Evolutionary conservation across 1,140 invertebrate genomes (phyloP).

Genomic region (Psilanteris sp.): DNA sequence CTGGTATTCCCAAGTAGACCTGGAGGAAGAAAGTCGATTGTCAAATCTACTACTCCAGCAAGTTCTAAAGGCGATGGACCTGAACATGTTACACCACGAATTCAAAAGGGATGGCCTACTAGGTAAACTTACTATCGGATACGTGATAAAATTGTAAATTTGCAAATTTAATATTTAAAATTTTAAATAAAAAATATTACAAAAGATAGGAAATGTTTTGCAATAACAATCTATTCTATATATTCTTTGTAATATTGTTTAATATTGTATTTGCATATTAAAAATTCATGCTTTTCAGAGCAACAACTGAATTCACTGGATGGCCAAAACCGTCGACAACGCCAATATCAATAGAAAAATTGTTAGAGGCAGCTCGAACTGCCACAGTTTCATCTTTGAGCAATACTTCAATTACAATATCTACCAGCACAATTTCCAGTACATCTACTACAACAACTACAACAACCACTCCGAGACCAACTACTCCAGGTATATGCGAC

Average conservation of each 20-base stretch:
- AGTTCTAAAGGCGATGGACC: conserved; percentile 68
- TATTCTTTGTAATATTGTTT: too few species aligned
- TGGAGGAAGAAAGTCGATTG: conserved; percentile 83
- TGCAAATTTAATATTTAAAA: too few species aligned
- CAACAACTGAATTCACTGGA: conserved; percentile 92
- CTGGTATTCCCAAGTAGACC: conserved; percentile 89
- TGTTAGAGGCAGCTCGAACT: conserved; percentile 86
- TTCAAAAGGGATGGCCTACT: conserved; percentile 89
- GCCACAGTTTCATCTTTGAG: conserved; percentile 80
- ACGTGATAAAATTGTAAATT: too few species aligned
- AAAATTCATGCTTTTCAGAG: conserved; percentile 83
- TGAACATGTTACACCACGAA: conserved; percentile 82
- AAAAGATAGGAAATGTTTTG: too few species aligned
- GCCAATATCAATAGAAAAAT: conserved; percentile 89
- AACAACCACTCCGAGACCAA: conserved; percentile 87
- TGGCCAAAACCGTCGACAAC: conserved; percentile 92
- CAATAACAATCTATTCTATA: too few species aligned
- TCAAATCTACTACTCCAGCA: conserved; percentile 83
- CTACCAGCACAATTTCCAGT: conserved; percentile 72
- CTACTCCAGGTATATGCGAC: conserved; percentile 89
- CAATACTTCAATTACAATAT: conserved; percentile 70
- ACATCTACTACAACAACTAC: conserved; percentile 88
- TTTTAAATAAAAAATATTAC: too few species aligned
- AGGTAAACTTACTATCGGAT: conserved; percentile 84
- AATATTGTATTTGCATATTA: too few species aligned